Evolutionary conservation across 2,797 vertebrate species (phyloP).

Genomic region (Eupleurogrammus muticus): DNA sequence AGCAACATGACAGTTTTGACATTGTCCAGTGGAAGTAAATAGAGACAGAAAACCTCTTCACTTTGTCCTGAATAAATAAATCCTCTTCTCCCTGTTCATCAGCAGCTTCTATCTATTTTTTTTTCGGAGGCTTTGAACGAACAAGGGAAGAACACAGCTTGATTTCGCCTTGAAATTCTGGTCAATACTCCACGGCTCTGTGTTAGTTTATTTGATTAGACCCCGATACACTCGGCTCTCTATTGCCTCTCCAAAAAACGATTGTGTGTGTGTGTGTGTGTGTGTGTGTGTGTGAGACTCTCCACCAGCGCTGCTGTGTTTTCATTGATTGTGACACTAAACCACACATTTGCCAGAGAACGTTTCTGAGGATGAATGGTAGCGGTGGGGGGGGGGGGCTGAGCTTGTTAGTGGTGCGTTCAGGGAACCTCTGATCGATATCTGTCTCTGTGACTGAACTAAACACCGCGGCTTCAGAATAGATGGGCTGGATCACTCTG

Average conservation of each 20-base stretch:
- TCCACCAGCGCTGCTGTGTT: conserved; percentile 52
- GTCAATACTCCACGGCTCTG: conserved; percentile 71
- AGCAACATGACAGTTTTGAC: not conserved
- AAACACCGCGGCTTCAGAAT: conserved; percentile 58
- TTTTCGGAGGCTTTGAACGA: conserved; percentile 53
- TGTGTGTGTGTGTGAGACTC: conserved; percentile 24
- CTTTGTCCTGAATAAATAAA: conserved; percentile 7
- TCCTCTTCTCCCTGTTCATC: conserved; percentile 7
- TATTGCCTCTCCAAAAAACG: conserved; percentile 57
- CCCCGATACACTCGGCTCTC: conserved; percentile 65
- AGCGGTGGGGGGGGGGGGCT: conserved; percentile 62
- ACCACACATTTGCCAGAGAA: conserved; percentile 71
- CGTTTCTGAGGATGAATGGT: conserved; percentile 78
- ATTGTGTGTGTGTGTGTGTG: conserved; percentile 12
- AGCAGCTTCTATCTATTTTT: conserved; percentile 58
- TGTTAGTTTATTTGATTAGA: conserved; percentile 78
- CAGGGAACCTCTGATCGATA: conserved; percentile 80
- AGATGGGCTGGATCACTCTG: conserved; percentile 67
- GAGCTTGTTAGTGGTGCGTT: conserved; percentile 74
- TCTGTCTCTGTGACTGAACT: conserved; percentile 71
- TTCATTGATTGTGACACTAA: conserved; percentile 83
- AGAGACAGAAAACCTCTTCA: not conserved
- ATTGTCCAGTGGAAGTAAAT: not conserved
- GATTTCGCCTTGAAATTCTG: conserved; percentile 67
- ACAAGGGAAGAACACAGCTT: conserved; percentile 52